Conservation (phyloP, 2,888 invertebrate species). For the Dryomyza anilis region DNA sequence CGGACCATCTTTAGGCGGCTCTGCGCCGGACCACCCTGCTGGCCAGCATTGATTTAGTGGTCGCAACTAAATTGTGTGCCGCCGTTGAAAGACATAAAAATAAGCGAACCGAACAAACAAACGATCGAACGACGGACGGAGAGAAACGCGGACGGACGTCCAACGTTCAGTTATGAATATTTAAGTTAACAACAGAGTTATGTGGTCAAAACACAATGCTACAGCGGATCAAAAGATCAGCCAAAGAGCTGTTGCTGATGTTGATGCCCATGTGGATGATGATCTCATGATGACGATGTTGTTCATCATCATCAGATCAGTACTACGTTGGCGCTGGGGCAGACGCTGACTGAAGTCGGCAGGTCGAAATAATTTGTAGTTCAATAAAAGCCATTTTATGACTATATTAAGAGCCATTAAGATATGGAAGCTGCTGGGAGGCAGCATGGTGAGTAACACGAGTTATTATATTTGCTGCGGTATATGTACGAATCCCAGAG, state of each 20-base stretch:
- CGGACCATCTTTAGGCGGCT: slow-evolving; percentile 8
- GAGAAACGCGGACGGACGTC: too few species aligned
- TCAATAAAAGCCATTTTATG: slow-evolving; percentile 57
- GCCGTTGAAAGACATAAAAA: slow-evolving; percentile 6
- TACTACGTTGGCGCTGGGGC: neutral
- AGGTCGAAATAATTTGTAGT: slow-evolving; percentile 53
- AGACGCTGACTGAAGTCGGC: slow-evolving; percentile 28
- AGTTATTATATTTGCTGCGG: too few species aligned
- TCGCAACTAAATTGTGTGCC: slow-evolving; percentile 18
- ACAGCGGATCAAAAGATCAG: slow-evolving; percentile 16
- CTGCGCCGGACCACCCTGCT: slow-evolving; percentile 28
- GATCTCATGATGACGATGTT: neutral
- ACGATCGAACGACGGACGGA: too few species aligned
- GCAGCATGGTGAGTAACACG: too few species aligned
- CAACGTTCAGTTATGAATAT: slow-evolving; percentile 49
- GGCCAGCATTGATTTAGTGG: slow-evolving; percentile 27
- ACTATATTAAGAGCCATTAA: slow-evolving; percentile 54
- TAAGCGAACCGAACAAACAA: too few species aligned
- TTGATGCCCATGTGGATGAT: neutral
- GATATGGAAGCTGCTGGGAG: slow-evolving; percentile 31
- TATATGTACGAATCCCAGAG: too few species aligned
- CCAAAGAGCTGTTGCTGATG: neutral
- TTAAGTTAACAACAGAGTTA: slow-evolving; percentile 40
- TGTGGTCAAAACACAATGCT: slow-evolving; percentile 25
- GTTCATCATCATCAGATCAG: neutral